Percentiles rank a stretch among this genome's conserved stretches.
Evolutionary conservation across 2,113 vertebrate genomes (phyloP).

Genomic region (Beaufortia kweichowensis): DNA sequence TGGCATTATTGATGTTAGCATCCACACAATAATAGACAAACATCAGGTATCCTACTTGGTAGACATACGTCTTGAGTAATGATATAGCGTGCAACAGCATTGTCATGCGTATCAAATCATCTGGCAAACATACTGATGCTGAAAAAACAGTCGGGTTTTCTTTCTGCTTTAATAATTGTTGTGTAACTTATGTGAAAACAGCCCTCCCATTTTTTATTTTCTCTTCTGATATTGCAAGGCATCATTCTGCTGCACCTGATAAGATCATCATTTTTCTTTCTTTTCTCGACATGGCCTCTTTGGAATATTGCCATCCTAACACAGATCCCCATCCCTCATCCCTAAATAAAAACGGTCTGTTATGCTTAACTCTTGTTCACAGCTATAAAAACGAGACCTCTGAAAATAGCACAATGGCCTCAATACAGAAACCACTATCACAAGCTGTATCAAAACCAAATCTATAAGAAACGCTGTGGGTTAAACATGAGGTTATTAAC

Average conservation of each 20-base stretch:
- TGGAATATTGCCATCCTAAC: not conserved
- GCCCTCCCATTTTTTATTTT: not conserved
- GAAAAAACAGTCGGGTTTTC: slow-evolving; percentile 13
- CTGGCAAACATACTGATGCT: not conserved
- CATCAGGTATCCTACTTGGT: not conserved
- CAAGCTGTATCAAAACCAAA: not conserved
- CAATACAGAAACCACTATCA: not conserved
- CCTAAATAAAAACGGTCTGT: slow-evolving; percentile 18
- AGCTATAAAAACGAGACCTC: not conserved
- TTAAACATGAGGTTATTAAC: not conserved
- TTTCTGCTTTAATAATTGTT: slow-evolving; percentile 28
- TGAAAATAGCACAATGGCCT: not conserved
- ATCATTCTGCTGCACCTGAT: slow-evolving; percentile 25
- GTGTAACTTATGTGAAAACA: slow-evolving; percentile 12
- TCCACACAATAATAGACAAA: too few species aligned
- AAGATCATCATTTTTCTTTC: slow-evolving; percentile 20
- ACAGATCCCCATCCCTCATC: not conserved
- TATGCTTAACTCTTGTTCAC: not conserved
- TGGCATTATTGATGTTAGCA: not conserved
- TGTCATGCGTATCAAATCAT: not conserved
- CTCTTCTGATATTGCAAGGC: slow-evolving; percentile 2
- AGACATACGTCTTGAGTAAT: not conserved
- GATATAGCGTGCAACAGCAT: not conserved
- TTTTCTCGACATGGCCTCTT: slow-evolving; percentile 21
- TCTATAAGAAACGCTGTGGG: not conserved